Base-by-base conservation (phyloP, 2,888 invertebrate species). In the Sisyra terminalis region DNA sequence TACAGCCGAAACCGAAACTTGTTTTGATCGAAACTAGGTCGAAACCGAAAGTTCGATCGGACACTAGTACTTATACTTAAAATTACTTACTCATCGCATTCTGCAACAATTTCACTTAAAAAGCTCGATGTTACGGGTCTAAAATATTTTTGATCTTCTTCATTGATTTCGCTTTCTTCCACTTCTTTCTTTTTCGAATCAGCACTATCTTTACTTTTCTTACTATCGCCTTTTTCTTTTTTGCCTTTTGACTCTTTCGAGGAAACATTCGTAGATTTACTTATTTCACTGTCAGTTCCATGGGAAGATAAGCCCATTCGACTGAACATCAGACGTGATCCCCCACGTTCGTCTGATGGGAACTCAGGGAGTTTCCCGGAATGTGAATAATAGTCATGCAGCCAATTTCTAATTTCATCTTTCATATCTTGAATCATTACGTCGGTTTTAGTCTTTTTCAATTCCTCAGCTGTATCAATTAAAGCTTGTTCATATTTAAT, bases 321-420 rank as follows among this genome's bases (percentile, higher is more conserved):
- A 51, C 82, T 84, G 49, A 90, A 80, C 61, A 93, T 77, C 46
- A 83, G 69, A 50, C 83, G 70, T 1, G 92, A 92, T 0, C 92
- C 90, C 6, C 92, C 92, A 51, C 84, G 79, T 54, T 94, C 93
- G 48, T 84, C 88, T 2, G 87, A 80, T 0, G 94, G 94, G 52
- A 89, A 78, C 50, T 93, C 92, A 0, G 96, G 94, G 53, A 94
- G 78, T 55, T 81, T 83, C 17, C 83, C 86, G 4, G 85, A 84
- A 52, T 80, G 77, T 31, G 80, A 73, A 59, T 81, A 82, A 56
- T 81, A 86, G 50, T 84, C 83, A 49, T 78, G 73, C 47, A 92
- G 77, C 90, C 92, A 93, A 46, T 76, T 75, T 46, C 92, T 69
- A 16, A 94, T 75, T 64, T 93, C 88, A 54, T 83, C 84, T 48